phyloP scores from a whole-genome alignment of 2,113 vertebrate genomes.

The Stigmatopora nigra region DNA sequence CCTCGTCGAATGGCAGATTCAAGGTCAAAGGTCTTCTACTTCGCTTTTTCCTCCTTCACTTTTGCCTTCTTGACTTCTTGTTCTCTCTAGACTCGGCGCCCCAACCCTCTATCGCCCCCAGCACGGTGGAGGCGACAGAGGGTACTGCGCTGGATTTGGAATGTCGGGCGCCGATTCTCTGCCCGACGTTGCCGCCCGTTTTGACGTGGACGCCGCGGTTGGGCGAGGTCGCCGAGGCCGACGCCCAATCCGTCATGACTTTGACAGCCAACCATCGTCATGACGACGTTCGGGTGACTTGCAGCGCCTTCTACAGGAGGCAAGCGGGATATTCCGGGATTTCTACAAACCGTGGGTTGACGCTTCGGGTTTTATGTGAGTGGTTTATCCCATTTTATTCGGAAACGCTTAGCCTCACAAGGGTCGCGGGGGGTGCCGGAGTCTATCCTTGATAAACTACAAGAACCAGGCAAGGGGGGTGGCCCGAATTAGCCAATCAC shows the following conservation, averaged over 20 bases:
- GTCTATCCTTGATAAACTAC: too few relatives aligned
- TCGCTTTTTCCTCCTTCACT: background rate
- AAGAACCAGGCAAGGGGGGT: too few relatives aligned
- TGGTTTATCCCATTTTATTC: too few relatives aligned
- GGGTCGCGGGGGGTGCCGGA: too few relatives aligned
- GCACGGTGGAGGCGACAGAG: constrained; percentile 42
- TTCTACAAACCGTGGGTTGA: constrained; percentile 20
- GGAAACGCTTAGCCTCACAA: too few relatives aligned
- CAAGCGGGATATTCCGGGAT: constrained; percentile 24
- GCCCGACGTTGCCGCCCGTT: constrained; percentile 45
- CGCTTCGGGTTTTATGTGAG: constrained; percentile 48
- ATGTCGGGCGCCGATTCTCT: constrained; percentile 44
- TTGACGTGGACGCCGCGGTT: constrained; percentile 49
- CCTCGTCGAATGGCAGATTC: constrained; percentile 16
- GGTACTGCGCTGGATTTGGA: constrained; percentile 40
- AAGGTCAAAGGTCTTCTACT: constrained; percentile 25
- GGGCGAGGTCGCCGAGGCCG: constrained; percentile 13
- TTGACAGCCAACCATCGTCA: constrained; percentile 53
- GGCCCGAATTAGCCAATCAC: too few relatives aligned
- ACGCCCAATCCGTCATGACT: constrained; percentile 41
- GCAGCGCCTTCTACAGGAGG: constrained; percentile 37
- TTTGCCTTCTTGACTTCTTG: background rate
- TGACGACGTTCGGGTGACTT: constrained; percentile 39
- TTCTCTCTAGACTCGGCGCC: constrained; percentile 35
- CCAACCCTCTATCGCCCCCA: constrained; percentile 33